phyloP scores from a whole-genome alignment of 1,140 invertebrate genomes.

The Drosophila pectinifera region DNA sequence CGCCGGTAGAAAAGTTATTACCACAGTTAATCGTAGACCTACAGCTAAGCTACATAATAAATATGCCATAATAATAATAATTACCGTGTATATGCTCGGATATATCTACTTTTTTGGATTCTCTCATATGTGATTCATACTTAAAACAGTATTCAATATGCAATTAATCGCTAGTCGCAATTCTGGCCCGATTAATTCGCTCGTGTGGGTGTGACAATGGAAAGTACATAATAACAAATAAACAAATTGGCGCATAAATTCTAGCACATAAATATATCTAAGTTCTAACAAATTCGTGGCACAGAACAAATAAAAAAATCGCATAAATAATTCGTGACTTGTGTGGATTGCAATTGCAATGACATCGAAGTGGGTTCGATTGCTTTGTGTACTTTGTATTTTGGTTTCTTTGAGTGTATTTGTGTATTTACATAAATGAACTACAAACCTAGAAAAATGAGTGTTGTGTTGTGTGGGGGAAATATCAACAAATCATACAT shows the following conservation, averaged over 20 bases:
- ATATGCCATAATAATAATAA: slow-evolving; percentile 62
- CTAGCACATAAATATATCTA: slow-evolving; percentile 51
- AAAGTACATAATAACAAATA: slow-evolving; percentile 61
- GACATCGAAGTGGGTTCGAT: slow-evolving; percentile 53
- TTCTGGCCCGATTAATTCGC: slow-evolving; percentile 59
- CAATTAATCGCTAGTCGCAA: slow-evolving; percentile 48
- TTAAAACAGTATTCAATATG: slow-evolving; percentile 76
- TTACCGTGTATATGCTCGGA: slow-evolving; percentile 24
- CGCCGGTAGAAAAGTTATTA: slow-evolving; percentile 42
- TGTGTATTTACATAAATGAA: slow-evolving; percentile 83
- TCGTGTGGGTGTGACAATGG: slow-evolving; percentile 39
- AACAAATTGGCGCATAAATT: slow-evolving; percentile 58
- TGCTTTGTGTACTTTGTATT: slow-evolving; percentile 47
- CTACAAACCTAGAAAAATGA: slow-evolving; percentile 65
- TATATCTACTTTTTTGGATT: slow-evolving; percentile 42
- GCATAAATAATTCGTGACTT: slow-evolving; percentile 47
- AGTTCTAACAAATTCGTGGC: slow-evolving; percentile 37
- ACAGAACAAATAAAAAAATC: slow-evolving; percentile 29
- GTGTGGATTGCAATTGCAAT: slow-evolving; percentile 51
- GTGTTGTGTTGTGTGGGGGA: slow-evolving; percentile 10
- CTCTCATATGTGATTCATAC: slow-evolving; percentile 58
- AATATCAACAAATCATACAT: slow-evolving; percentile 68
- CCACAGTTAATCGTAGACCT: slow-evolving; percentile 59
- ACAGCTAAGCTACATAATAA: slow-evolving; percentile 78
- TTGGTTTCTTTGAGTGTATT: slow-evolving; percentile 44